phyloP scores from a whole-genome alignment of 1,140 invertebrate genomes.

The Drosophila rhopaloa region DNA sequence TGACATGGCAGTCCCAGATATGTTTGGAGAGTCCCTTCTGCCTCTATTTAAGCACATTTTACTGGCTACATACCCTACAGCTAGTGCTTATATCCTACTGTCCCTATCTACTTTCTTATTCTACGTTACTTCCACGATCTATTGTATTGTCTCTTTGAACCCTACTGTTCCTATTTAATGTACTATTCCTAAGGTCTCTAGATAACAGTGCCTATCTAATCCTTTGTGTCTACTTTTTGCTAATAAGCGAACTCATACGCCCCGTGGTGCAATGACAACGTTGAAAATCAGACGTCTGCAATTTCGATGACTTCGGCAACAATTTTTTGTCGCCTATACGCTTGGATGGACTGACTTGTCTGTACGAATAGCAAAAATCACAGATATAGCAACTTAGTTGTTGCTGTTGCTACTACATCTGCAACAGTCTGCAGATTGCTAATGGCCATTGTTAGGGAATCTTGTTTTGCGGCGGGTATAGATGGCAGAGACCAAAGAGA shows the following conservation, averaged over 20 bases:
- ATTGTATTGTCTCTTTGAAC: not conserved
- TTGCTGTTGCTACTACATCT: slow-evolving; percentile 37
- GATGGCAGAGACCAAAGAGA: slow-evolving; percentile 35
- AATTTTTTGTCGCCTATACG: slow-evolving; percentile 53
- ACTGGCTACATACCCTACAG: too few species aligned
- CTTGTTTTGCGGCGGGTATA: slow-evolving; percentile 52
- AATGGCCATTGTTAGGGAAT: slow-evolving; percentile 71
- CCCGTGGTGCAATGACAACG: slow-evolving; percentile 52
- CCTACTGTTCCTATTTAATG: not conserved
- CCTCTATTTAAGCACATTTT: too few species aligned
- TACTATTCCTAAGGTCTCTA: not conserved
- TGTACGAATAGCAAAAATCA: slow-evolving; percentile 19
- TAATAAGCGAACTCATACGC: slow-evolving; percentile 55
- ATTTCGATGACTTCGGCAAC: slow-evolving; percentile 46
- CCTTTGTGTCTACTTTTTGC: not conserved
- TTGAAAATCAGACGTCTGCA: slow-evolving; percentile 44
- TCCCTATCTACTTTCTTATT: not conserved
- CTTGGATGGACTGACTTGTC: slow-evolving; percentile 29
- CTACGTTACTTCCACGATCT: not conserved
- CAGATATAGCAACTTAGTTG: slow-evolving; percentile 35
- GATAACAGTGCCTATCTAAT: not conserved
- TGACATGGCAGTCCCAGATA: slow-evolving; percentile 27
- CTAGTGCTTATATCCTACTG: not conserved
- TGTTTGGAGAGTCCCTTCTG: too few species aligned
- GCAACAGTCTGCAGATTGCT: slow-evolving; percentile 66